Base-by-base conservation (phyloP, 1,140 invertebrate genomes). In the Cylas formicarius region DNA sequence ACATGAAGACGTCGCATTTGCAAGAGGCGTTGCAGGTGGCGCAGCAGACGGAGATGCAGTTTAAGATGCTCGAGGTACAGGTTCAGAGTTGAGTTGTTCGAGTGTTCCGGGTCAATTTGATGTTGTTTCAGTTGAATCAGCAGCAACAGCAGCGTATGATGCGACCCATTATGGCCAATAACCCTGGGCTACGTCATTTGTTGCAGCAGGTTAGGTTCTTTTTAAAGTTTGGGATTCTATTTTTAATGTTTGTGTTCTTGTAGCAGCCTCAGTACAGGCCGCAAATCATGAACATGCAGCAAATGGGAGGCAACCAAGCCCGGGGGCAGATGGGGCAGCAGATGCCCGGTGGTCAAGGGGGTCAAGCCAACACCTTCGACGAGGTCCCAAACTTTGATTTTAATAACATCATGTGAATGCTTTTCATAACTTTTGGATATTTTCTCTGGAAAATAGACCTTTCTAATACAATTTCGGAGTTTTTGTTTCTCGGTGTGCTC, bases 1-100 rank as follows among this genome's bases (percentile, higher is more conserved):
- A 80, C 53, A 68, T 78, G 62, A 73, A 73, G 51, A 79, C 75
- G 34, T 68, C 76, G 44, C 72, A 83, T 65, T 68, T 84, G 50
- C 78, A 84, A 58, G 77, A 82, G 64, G 80, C 74, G 52, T 67
- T 88, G 32, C 82, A 86, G 61, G 76, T 79, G 11, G 82, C 82
- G 0, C 84, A 88, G 53, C 81, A 84, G 54, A 81, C 84, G 57
- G 84, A 86, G 58, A 72, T 77, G 67, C 82, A 86, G 48, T 85
- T 78, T 50, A 77, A 81, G 52, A 78, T 82, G 53, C 57, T 84
- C 8, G 81, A 84, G 70, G 81, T 77, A 56, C 62, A 65, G 61
- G 36, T 43, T 38, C 38, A 11, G 29, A 11, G 9, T 20, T 9
- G 10, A 32, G n/a, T 20, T 29, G 19, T 16, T 17, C 11, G 8